Percentiles rank a stretch among this genome's conserved stretches.
These are phyloP conservation scores for Bovichtus diacanthus DNA, from an alignment of 2,797 vertebrate species.

Conservation along the genomic window DNA sequence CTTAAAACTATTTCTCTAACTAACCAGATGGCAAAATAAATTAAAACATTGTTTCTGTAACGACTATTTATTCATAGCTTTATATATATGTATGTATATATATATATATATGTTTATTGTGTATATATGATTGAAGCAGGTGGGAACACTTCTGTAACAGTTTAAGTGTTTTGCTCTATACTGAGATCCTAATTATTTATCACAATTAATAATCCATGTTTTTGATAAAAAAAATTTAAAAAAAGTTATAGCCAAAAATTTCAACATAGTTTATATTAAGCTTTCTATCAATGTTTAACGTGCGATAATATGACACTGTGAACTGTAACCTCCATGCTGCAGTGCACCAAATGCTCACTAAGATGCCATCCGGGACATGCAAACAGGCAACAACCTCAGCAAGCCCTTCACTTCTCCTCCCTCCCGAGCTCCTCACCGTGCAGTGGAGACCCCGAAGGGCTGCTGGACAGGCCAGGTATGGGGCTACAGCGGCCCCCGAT, in stretches of 20 bases:
- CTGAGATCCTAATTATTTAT: background rate
- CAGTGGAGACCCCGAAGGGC: slow-evolving; percentile 94
- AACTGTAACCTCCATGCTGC: background rate
- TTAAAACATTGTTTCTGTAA: too few species aligned
- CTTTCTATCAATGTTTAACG: background rate
- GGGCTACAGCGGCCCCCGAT: slow-evolving; percentile 93
- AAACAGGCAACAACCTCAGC: background rate
- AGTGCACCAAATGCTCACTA: background rate
- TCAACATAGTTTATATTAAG: background rate
- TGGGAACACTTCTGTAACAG: too few species aligned
- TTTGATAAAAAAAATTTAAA: background rate
- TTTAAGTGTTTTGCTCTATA: too few species aligned
- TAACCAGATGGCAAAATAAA: background rate
- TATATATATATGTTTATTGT: too few species aligned
- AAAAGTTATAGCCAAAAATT: background rate
- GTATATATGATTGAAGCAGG: too few species aligned
- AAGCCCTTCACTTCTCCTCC: background rate
- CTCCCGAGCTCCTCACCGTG: slow-evolving; percentile 86
- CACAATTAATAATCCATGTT: background rate
- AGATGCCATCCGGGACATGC: background rate
- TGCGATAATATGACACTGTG: background rate
- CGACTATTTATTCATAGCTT: too few species aligned
- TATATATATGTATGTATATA: too few species aligned
- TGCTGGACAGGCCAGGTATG: slow-evolving; percentile 94
- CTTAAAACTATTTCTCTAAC: background rate